These are phyloP conservation scores for Microcebus ravelobensis DNA, from an alignment of 2,113 vertebrate genomes.

Conservation along the genomic window DNA sequence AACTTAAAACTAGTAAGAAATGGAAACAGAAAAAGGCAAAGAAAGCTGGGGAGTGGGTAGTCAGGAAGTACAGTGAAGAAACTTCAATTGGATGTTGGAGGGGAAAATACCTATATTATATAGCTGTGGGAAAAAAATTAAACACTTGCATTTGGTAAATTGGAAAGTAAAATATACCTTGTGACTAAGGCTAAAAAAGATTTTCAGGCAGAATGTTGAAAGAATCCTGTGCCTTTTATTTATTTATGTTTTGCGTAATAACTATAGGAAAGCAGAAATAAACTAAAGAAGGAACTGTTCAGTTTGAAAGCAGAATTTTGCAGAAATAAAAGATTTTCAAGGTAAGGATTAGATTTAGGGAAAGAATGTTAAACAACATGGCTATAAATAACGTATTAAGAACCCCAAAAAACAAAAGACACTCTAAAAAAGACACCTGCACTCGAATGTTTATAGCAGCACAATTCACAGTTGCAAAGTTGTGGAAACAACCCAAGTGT, in stretches of 20 bases:
- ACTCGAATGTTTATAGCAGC: no score
- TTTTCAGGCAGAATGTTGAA: neutral
- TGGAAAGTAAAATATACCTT: neutral
- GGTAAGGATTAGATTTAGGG: neutral
- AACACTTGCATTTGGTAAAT: neutral
- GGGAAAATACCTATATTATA: no score
- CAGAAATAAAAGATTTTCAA: neutral
- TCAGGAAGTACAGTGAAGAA: neutral
- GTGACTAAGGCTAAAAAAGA: neutral
- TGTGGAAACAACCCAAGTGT: no score
- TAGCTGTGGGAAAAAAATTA: neutral
- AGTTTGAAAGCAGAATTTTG: neutral
- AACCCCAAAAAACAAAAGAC: no score
- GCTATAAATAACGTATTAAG: neutral
- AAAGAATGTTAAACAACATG: neutral
- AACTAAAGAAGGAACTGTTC: neutral
- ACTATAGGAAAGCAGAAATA: neutral
- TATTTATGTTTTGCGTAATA: neutral
- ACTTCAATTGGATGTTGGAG: no score
- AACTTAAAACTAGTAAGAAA: neutral
- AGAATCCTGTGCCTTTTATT: neutral
- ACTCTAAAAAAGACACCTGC: no score
- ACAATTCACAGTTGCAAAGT: no score
- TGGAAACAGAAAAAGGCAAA: neutral
- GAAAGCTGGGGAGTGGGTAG: fast-evolving